phyloP scores from a whole-genome alignment of 2,797 vertebrate species.

The Neosilurus mollespiculum region DNA sequence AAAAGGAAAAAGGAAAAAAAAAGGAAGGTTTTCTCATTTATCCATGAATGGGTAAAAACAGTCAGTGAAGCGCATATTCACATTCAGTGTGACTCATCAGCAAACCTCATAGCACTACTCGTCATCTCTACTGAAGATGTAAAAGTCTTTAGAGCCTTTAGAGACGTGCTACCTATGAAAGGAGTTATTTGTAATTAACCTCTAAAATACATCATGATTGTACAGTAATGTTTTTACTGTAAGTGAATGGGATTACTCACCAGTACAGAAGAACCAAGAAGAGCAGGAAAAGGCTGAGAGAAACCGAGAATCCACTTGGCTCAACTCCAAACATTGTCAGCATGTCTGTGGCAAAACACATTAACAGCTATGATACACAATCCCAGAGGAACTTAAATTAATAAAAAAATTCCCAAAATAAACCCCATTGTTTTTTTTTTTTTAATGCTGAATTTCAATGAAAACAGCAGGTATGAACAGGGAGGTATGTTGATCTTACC shows the following conservation, averaged over 20 bases:
- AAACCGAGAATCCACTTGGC: slow-evolving; percentile 56
- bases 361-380: not conserved
- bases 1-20: not conserved
- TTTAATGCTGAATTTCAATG: not conserved
- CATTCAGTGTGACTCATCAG: slow-evolving; percentile 9
- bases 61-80: not conserved
- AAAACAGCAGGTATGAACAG: not conserved
- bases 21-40: not conserved
- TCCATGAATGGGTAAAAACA: not conserved
- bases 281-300: slow-evolving; percentile 67
- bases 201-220: too few species aligned
- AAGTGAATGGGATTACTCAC: slow-evolving; percentile 58
- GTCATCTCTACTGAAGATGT: not conserved
- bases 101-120: not conserved
- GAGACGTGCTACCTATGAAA: not conserved
- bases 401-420: not conserved
- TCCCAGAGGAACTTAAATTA: not conserved
- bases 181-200: not conserved
- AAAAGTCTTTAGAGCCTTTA: not conserved
- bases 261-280: slow-evolving; percentile 72
- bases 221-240: not conserved
- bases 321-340: slow-evolving; percentile 53
- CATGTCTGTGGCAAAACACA: slow-evolving; percentile 41
- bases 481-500: too few species aligned
- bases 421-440: not conserved